Evolutionary conservation across 2,888 invertebrate species (phyloP).

Genomic region (Xiphydria camelus): DNA sequence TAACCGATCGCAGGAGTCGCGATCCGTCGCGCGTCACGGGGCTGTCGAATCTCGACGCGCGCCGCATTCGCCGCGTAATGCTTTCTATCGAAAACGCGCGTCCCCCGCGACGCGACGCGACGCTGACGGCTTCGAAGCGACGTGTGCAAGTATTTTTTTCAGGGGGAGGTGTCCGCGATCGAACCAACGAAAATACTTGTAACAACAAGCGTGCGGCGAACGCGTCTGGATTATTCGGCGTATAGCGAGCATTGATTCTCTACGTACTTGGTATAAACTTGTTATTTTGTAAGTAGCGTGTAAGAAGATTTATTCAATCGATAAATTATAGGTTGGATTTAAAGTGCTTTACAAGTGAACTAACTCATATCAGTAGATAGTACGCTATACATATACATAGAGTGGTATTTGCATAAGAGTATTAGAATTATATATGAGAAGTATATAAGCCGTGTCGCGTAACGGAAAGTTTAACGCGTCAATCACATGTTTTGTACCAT

Average conservation of each 20-base stretch:
- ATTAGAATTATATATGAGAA: conserved; percentile 16
- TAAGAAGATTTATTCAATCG: too few species aligned
- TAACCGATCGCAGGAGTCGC: too few species aligned
- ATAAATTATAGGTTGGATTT: conserved; percentile 55
- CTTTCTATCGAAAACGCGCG: too few species aligned
- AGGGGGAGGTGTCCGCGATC: too few species aligned
- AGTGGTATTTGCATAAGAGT: conserved; percentile 10
- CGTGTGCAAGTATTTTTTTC: too few species aligned
- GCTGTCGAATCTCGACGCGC: too few species aligned
- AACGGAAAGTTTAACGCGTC: conserved; percentile 34
- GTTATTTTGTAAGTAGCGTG: conserved; percentile 24
- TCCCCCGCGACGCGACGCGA: background rate
- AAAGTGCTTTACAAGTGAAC: conserved; percentile 57
- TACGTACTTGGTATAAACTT: conserved; percentile 21
- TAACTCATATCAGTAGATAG: conserved; percentile 55
- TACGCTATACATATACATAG: conserved; percentile 35
- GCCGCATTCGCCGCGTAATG: too few species aligned
- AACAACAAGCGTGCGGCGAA: too few species aligned
- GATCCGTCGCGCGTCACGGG: too few species aligned
- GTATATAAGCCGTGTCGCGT: conserved; percentile 22
- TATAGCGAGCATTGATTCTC: conserved; percentile 14
- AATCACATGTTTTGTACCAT: conserved; percentile 51
- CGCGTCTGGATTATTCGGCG: too few species aligned
- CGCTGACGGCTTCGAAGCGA: too few species aligned
- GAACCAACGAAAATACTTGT: too few species aligned